Conservation (phyloP, 2,797 vertebrate species). For the Capromys pilorides region DNA sequence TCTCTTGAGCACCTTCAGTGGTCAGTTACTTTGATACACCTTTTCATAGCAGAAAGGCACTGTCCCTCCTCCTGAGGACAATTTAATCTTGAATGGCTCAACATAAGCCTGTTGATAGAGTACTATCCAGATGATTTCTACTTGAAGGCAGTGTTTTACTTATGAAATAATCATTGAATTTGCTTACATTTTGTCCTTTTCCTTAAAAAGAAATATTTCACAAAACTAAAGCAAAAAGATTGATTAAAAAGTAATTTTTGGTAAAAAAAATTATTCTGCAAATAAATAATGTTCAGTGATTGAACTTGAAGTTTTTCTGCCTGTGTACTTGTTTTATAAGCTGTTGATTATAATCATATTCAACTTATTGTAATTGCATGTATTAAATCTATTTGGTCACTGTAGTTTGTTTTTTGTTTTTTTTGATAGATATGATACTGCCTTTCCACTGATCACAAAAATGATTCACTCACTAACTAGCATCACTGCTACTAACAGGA, state of each 20-base stretch:
- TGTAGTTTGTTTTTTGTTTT: fast-evolving
- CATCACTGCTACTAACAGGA: fast-evolving
- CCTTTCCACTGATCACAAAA: background rate
- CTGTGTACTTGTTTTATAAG: background rate
- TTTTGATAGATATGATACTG: too few species aligned
- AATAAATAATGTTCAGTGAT: background rate
- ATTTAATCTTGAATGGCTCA: background rate
- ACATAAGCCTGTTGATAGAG: background rate
- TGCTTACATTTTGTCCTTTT: background rate
- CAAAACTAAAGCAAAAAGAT: background rate
- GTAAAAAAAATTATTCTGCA: background rate
- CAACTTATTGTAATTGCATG: background rate
- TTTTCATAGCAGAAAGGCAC: fast-evolving
- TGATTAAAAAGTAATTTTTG: background rate
- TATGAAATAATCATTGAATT: background rate
- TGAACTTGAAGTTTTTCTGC: background rate
- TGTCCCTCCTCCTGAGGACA: too few species aligned
- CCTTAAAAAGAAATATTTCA: background rate
- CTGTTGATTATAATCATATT: background rate
- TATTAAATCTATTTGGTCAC: background rate
- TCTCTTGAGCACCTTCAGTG: background rate
- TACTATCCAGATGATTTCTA: background rate
- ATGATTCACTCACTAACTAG: background rate
- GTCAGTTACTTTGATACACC: too few species aligned
- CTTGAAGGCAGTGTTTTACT: background rate